These are phyloP conservation scores for Polietes domitor DNA, from an alignment of 2,888 invertebrate genomes.

Conservation along the genomic window DNA sequence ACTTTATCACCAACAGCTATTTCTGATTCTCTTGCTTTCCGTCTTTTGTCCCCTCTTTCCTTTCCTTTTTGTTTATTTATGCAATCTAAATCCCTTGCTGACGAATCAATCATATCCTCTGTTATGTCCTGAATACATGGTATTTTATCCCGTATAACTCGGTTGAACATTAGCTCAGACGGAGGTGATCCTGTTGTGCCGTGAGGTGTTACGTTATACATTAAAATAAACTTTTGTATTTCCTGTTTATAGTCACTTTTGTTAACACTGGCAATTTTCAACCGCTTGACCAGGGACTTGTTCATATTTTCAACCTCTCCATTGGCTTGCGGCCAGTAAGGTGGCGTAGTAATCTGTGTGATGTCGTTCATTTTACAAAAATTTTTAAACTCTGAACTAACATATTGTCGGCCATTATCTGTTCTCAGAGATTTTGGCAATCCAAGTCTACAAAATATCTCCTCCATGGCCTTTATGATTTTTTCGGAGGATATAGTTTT, in stretches of 20 bases:
- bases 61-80: slow-evolving; percentile 46
- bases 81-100: slow-evolving; percentile 22
- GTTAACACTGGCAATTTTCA: slow-evolving; percentile 42
- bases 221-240: slow-evolving; percentile 47
- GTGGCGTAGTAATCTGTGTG: slow-evolving; percentile 39
- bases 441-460: slow-evolving; percentile 51
- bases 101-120: slow-evolving; percentile 32
- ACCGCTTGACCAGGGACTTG: slow-evolving; percentile 42
- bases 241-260: slow-evolving; percentile 42
- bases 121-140: slow-evolving; percentile 11
- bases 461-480: slow-evolving; percentile 45
- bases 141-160: slow-evolving; percentile 36
- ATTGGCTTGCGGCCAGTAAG: slow-evolving; percentile 45
- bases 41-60: slow-evolving; percentile 21
- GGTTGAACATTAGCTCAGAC: slow-evolving; percentile 54
- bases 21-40: slow-evolving; percentile 20
- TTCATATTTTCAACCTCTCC: slow-evolving; percentile 37
- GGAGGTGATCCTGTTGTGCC: slow-evolving; percentile 51
- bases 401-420: slow-evolving; percentile 54
- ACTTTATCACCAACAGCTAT: slow-evolving; percentile 25
- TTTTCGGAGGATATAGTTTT: slow-evolving; percentile 43
- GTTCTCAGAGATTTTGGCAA: slow-evolving; percentile 48
- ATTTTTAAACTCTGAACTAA: slow-evolving; percentile 37
- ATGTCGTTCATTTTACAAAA: slow-evolving; percentile 44
- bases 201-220: slow-evolving; percentile 57